Evolutionary conservation across 2,113 vertebrate genomes (phyloP).

Genomic region (Laterallus jamaicensis): DNA sequence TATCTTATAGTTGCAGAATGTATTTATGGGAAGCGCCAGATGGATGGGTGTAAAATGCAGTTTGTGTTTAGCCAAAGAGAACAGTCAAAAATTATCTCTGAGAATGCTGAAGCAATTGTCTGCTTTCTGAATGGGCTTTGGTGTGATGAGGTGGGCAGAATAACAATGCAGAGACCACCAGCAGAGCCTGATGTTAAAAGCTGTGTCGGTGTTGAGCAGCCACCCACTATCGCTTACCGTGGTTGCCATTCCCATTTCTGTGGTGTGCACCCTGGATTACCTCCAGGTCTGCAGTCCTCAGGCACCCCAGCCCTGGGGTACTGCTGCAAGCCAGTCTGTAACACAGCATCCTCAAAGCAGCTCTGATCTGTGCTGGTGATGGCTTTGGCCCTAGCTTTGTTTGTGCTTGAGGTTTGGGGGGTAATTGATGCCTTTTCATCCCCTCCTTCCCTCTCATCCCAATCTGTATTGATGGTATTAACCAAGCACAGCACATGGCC

Average conservation of each 20-base stretch:
- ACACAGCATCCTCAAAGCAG: background rate
- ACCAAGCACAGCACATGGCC: background rate
- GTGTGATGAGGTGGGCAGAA: background rate
- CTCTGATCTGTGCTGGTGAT: background rate
- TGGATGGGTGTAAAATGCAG: background rate
- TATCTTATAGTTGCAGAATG: background rate
- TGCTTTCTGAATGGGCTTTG: background rate
- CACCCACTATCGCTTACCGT: background rate
- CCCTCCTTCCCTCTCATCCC: background rate
- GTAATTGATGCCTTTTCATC: background rate
- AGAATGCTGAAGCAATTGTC: background rate
- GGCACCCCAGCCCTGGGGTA: too few relatives aligned
- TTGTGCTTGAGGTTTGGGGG: background rate
- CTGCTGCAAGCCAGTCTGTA: background rate
- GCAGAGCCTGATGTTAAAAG: background rate
- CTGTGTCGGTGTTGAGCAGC: background rate
- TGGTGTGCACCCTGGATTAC: background rate
- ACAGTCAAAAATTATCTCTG: background rate
- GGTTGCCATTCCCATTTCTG: background rate
- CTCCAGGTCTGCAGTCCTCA: background rate
- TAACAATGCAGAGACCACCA: background rate
- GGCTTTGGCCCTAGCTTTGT: background rate
- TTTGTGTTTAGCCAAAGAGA: background rate
- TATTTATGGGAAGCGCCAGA: background rate
- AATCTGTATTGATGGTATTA: background rate